These are phyloP conservation scores for Caenorhabditis sp. DNA, from an alignment of 2,888 invertebrate species.

Conservation along the genomic window DNA sequence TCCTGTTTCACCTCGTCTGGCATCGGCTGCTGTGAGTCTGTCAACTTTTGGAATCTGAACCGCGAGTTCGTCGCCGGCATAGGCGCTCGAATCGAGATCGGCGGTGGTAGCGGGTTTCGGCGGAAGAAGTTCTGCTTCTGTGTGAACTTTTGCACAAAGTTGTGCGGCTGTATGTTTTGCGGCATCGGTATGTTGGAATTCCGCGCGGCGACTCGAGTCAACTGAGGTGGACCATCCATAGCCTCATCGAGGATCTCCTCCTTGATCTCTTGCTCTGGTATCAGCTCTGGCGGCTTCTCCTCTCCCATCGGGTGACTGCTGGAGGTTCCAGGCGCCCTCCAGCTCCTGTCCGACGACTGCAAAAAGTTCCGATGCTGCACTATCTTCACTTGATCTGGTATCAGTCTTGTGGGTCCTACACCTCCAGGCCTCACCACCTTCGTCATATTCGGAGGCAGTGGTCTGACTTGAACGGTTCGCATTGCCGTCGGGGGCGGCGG, in stretches of 20 bases:
- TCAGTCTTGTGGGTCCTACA: too few relatives aligned
- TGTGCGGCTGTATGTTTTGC: conserved; percentile 18
- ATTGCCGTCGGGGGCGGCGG: too few relatives aligned
- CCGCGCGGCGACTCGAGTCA: background rate
- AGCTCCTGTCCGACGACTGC: background rate
- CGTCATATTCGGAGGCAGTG: too few relatives aligned
- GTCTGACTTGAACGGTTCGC: too few relatives aligned
- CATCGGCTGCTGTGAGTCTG: too few relatives aligned
- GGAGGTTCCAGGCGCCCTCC: background rate
- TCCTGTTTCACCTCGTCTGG: too few relatives aligned
- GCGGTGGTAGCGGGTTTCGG: background rate
- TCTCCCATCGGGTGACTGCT: background rate
- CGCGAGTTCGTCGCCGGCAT: conserved; percentile 50
- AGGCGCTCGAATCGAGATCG: conserved; percentile 59
- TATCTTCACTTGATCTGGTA: background rate
- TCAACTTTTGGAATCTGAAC: too few relatives aligned
- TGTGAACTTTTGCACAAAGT: conserved; percentile 41
- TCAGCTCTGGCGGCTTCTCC: background rate
- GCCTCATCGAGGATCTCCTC: background rate
- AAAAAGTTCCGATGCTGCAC: background rate
- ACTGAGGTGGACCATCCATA: background rate
- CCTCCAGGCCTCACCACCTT: background rate
- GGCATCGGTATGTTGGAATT: background rate
- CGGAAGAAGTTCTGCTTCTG: conserved; percentile 32
- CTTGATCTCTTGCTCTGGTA: conserved; percentile 11